Evolutionary conservation across 2,888 invertebrate genomes (phyloP), one percentile per base, ranked within the genome.

Genomic region (Drosophila rubida): DNA sequence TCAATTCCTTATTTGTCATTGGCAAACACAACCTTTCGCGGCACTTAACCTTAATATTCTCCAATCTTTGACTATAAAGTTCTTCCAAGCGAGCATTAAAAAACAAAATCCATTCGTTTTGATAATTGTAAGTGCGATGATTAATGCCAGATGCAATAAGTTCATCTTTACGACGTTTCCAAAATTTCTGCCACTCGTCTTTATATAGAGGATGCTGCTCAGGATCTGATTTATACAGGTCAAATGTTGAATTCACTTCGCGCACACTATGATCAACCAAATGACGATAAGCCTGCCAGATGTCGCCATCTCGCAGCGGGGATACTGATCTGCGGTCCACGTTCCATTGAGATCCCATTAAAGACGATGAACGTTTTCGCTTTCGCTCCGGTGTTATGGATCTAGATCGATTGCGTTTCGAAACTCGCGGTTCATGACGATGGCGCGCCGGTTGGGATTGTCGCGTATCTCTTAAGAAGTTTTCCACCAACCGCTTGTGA

Each of bases 181-280:
- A 97, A 91, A 96, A 97, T 88, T 95, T 95, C 90, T 96, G 96
- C 97, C 97, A 97, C 89, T 97, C 97, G 45, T 95, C 95, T 0
- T 96, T 95, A 90, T 97, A 97, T 6, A 94, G 93, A 0, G 97
- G 97, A 92, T 97, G 97, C 74, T 95, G 95, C 90, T 97, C 97
- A 0, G 97, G 97, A 88, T 96, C 95, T 86, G 95, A 95, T 88
- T 83, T 81, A 62, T 89, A 91, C 3, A 81, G 50, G 2, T 73
- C 69, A 58, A 95, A 96, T 83, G 95, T 95, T 87, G 95, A 62
- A 30, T 90, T 88, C n/a, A 91, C 68, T 27, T 89, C 89, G 14
- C 77, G 66, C 0, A 89, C 71, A 19, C 81, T 82, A 8, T 89
- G 88, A 60, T 90, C 89, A 9, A 90, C 90, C 54, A 90, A 75